These are phyloP conservation scores for Salvelinus namaycush DNA, from an alignment of 2,113 vertebrate species.

Conservation along the genomic window DNA sequence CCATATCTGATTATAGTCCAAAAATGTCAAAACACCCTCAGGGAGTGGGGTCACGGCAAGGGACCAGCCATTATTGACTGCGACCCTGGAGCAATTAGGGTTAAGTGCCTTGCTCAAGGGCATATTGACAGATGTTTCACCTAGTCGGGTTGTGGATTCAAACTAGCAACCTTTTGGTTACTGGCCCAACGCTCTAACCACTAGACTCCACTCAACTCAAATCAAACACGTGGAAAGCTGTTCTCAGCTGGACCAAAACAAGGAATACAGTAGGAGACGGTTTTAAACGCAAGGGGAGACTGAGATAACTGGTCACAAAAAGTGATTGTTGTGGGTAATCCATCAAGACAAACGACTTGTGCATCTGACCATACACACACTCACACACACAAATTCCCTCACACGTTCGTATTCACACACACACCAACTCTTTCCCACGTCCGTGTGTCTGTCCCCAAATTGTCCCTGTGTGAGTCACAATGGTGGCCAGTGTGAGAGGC, in stretches of 20 bases:
- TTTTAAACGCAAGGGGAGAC: not conserved
- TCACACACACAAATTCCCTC: conserved; percentile 3
- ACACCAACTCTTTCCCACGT: conserved; percentile 27
- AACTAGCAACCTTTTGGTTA: too few species aligned
- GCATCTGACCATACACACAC: not conserved
- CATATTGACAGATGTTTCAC: too few species aligned
- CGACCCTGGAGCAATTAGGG: too few species aligned
- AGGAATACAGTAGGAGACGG: not conserved
- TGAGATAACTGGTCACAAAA: conserved; percentile 14
- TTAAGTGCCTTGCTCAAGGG: too few species aligned
- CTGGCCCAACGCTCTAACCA: too few species aligned
- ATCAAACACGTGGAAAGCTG: conserved; percentile 2
- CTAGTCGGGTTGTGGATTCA: too few species aligned
- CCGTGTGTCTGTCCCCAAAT: conserved; percentile 27
- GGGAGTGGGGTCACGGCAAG: too few species aligned
- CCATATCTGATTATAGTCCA: too few species aligned
- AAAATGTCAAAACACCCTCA: too few species aligned
- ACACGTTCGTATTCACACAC: conserved; percentile 6
- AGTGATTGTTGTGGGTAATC: too few species aligned
- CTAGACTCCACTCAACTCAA: not conserved
- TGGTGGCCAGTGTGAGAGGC: conserved; percentile 58
- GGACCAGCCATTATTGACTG: too few species aligned
- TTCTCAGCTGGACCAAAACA: not conserved
- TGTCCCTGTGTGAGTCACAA: conserved; percentile 53
- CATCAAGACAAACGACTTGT: too few species aligned